Evolutionary conservation across 2,797 vertebrate species (phyloP), one percentile per base, ranked within the genome.

Genomic region (Pseudomugil gertrudae): DNA sequence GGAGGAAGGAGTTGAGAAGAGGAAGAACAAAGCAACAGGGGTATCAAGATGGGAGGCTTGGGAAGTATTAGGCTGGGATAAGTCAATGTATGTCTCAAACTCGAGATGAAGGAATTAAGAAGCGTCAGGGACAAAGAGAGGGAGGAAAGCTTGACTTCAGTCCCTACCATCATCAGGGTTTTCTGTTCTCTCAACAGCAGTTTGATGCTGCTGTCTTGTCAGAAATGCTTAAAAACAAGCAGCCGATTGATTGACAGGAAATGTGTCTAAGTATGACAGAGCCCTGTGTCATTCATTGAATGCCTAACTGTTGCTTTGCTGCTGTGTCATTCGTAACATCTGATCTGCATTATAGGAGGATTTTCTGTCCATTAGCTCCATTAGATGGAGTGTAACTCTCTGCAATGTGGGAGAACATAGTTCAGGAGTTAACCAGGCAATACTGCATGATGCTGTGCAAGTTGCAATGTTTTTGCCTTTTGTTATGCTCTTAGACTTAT

Each of bases 321-420:
- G 24, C 26, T 8, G 61, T 72, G 85, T 83, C 82, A 78, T 51
- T 84, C 76, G 63, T 15, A 80, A 61, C 81, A 83, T 88, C 79
- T 84, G 80, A 87, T 83, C 76, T 69, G 55, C 77, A 83, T 84
- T 77, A 84, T 59, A 67, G 52, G 63, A 83, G 58, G 69, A 69
- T 80, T 80, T 84, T 80, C 51, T 83, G 76, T 83, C 79, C 74
- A 72, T 85, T 73, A 81, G 70, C 61, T 68, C 53, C 58, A 66
- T 87, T 75, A 82, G 50, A 69, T 36, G 64, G 79, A 67, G 47
- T 51, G 54, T 45, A 73, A 58, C 66, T 86, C 80, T 83, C 84
- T 54, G 40, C 65, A 63, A 80, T 75, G 68, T 48, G 15, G 26
- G 63, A 32, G 66, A 59, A 66, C 33, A 50, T 38, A 52, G 32